Evolutionary conservation across 2,888 invertebrate genomes (phyloP), one percentile per base, ranked within the genome.

Genomic region (Choristoneura rosaceana): DNA sequence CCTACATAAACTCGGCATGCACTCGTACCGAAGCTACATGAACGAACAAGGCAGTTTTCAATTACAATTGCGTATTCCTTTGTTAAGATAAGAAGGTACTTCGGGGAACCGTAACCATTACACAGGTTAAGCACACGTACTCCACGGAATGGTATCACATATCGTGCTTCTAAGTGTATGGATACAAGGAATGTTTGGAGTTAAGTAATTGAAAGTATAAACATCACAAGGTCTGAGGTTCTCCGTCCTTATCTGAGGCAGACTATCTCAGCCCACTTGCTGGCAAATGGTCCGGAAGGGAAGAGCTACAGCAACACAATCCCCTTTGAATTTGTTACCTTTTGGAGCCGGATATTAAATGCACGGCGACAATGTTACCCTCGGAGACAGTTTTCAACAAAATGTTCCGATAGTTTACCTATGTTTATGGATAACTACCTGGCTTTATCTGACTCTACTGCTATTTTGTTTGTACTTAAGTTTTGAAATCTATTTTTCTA

Each of bases 261-360:
- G 91, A 90, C 92, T 92, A 93, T 93, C 90, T 83, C 92, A 89
- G 84, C 80, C 88, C 93, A 93, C 93, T 93, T 92, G 92, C 82
- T 81, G 80, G 86, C 88, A 90, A 93, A 93, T 92, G 91, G 91
- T 74, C 82, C 83, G 90, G 88, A 91, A 92, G 86, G 90, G 80
- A 81, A 90, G 87, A 90, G 67, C 67, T 91, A 90, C 87, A 91
- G 87, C 81, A 86, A 84, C 86, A 83, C 86, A 86, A 86, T 84
- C 86, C 85, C 77, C 77, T 77, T 82, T 80, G 86, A 90, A 90
- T 90, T 88, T 88, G 86, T 87, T 87, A 86, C 83, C 84, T 73
- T 69, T 68, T 67, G 65, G 50, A 25, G 47, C 25, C 8, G 41
- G 65, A 59, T 25, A 45, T 62, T 62, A 8, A 45, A 45, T 45